phyloP scores from a whole-genome alignment of 1,140 invertebrate species.

The Neocloeon triangulifer region DNA sequence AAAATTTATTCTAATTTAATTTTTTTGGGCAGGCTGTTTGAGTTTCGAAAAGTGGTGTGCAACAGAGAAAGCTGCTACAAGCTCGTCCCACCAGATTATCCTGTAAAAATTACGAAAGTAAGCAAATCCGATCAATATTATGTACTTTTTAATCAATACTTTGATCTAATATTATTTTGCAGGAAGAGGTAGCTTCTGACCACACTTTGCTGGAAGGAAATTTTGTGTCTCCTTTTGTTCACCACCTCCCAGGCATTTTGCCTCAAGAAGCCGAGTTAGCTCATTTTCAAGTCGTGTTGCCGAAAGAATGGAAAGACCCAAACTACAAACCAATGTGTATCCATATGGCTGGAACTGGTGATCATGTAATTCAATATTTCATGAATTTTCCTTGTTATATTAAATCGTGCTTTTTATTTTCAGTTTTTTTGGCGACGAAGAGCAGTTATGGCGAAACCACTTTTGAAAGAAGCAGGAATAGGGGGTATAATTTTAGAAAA shows the following conservation, averaged over 20 bases:
- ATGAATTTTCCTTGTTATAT: not conserved
- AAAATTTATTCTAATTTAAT: constrained; percentile 10
- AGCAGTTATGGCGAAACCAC: constrained; percentile 71
- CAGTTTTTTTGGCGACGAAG: constrained; percentile 82
- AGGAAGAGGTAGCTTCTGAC: constrained; percentile 57
- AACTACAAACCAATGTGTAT: constrained; percentile 67
- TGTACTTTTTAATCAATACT: too few species aligned
- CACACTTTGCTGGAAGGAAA: constrained; percentile 63
- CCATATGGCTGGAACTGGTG: constrained; percentile 91
- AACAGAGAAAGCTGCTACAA: constrained; percentile 60
- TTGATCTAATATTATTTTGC: constrained; percentile 10
- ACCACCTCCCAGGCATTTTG: constrained; percentile 65
- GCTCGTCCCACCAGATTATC: constrained; percentile 60
- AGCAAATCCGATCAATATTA: constrained; percentile 10
- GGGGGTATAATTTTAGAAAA: constrained; percentile 91
- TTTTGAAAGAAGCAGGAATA: constrained; percentile 75
- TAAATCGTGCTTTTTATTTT: constrained; percentile 13
- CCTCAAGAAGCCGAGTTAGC: constrained; percentile 60
- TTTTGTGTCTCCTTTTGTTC: constrained; percentile 67
- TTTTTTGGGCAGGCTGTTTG: constrained; percentile 48
- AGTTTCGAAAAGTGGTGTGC: constrained; percentile 70
- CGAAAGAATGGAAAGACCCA: constrained; percentile 47
- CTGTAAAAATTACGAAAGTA: constrained; percentile 76
- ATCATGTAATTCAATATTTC: constrained; percentile 55
- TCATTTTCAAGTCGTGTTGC: constrained; percentile 66